Percentiles rank a stretch among this genome's conserved stretches.
phyloP scores from a whole-genome alignment of 2,113 vertebrate genomes.

The Tyrannus savana region DNA sequence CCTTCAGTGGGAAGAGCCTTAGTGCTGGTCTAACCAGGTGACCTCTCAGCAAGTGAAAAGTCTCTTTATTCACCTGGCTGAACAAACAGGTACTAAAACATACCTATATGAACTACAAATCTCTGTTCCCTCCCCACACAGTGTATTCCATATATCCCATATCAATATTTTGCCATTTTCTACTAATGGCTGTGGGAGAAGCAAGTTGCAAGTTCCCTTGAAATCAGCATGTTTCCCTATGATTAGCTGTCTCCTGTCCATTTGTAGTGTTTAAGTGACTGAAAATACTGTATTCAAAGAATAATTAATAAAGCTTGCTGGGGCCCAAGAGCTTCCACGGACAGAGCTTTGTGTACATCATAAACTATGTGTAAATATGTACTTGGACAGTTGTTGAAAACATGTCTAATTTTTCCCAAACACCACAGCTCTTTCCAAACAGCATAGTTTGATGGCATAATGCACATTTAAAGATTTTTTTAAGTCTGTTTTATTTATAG shows the following conservation, averaged over 20 bases:
- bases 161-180: neutral
- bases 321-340: conserved; percentile 47
- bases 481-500: conserved; percentile 69
- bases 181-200: neutral
- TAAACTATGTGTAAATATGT: conserved; percentile 70
- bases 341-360: conserved; percentile 59
- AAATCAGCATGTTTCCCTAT: conserved; percentile 38
- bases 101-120: neutral
- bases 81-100: neutral
- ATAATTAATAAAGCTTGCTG: conserved; percentile 65
- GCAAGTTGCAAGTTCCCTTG: neutral
- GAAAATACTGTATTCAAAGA: conserved; percentile 54
- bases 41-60: neutral
- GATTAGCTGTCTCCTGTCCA: conserved; percentile 30
- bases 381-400: conserved; percentile 72
- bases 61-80: neutral
- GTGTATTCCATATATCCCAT: neutral
- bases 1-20: neutral
- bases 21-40: neutral
- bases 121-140: neutral
- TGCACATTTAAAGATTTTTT: conserved; percentile 56
- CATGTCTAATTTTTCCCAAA: conserved; percentile 61
- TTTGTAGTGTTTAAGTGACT: conserved; percentile 54
- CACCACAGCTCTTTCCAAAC: conserved; percentile 59
- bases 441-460: conserved; percentile 33